Evolutionary conservation across 2,113 vertebrate species (phyloP).

Genomic region (Xenopus tropicalis): UCB_Xtro_10.0 CM004443.2:33468001-33468500

Average conservation of each 20-base stretch:
- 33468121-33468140: constrained; percentile 42
- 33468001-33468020: constrained; percentile 34
- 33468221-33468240: constrained; percentile 41
- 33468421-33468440: too few relatives aligned
- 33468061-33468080: constrained; percentile 39
- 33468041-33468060: constrained; percentile 41
- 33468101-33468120: constrained; percentile 46
- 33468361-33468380: too few relatives aligned
- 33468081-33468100: constrained; percentile 44
- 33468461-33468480: too few relatives aligned
- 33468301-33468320: background rate
- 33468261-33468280: constrained; percentile 16
- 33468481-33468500: too few relatives aligned
- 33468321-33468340: too few relatives aligned
- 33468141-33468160: constrained; percentile 44
- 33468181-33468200: constrained; percentile 43
- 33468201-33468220: constrained; percentile 43
- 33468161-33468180: constrained; percentile 44
- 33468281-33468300: constrained; percentile 20
- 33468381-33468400: too few relatives aligned
- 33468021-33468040: constrained; percentile 43
- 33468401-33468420: too few relatives aligned
- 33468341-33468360: too few relatives aligned
- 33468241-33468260: constrained; percentile 29
- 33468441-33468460: too few relatives aligned